Conservation (phyloP, 2,113 vertebrate species). For the Speoplatyrhinus poulsoni region DNA sequence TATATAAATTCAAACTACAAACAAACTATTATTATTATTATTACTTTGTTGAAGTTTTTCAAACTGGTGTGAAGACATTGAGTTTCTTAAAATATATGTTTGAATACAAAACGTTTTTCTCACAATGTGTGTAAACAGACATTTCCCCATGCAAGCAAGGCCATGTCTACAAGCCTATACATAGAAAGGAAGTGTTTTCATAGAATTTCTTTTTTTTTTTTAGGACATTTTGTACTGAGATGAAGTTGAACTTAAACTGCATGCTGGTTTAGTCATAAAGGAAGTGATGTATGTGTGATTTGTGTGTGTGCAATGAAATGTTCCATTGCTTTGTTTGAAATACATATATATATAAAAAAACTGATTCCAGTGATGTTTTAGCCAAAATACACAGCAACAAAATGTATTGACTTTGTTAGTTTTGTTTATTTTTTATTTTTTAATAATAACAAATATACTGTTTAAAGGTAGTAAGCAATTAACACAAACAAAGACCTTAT, state of each 20-base stretch:
- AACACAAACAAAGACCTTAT: no score
- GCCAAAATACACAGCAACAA: no score
- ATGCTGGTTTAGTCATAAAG: neutral
- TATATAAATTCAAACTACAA: no score
- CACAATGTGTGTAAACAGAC: conserved; percentile 37
- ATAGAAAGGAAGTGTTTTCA: conserved; percentile 20
- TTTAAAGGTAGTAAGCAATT: no score
- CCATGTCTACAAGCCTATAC: neutral
- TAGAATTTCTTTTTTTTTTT: neutral
- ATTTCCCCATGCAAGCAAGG: conserved; percentile 39
- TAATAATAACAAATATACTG: no score
- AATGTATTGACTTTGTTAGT: no score
- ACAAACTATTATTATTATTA: no score
- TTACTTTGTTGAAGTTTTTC: no score
- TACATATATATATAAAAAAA: no score
- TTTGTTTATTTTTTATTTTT: no score
- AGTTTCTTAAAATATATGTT: neutral
- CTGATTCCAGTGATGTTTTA: no score
- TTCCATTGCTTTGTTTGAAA: no score
- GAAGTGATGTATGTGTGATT: neutral
- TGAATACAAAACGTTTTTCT: neutral
- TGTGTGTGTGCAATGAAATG: neutral
- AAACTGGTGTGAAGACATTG: neutral
- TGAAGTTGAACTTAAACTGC: neutral
- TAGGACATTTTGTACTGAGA: neutral